Evolutionary conservation across 2,888 invertebrate species (phyloP).

Genomic region (Rhopalosiphum nymphaeae): DNA sequence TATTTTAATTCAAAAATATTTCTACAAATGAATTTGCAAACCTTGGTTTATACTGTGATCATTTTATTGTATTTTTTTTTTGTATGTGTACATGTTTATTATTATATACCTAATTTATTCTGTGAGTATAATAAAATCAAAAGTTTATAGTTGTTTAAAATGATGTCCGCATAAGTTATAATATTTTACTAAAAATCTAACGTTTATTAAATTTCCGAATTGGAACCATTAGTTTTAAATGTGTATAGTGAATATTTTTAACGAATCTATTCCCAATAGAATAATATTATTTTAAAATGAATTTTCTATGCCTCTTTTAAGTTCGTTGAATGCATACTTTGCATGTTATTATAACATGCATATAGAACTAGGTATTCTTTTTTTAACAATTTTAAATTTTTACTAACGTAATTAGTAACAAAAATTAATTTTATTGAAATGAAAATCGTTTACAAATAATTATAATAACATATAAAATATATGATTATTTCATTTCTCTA

Average conservation of each 20-base stretch:
- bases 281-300: background rate
- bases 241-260: background rate
- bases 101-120: background rate
- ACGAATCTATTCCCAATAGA: background rate
- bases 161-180: background rate
- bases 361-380: background rate
- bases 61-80: background rate
- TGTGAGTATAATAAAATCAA: background rate
- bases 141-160: background rate
- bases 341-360: background rate
- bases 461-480: background rate
- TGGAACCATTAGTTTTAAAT: background rate
- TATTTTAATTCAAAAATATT: background rate
- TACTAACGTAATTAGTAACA: background rate
- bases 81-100: background rate
- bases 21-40: background rate
- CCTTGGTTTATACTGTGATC: background rate
- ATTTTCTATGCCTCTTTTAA: background rate
- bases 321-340: background rate
- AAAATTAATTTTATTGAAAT: no score
- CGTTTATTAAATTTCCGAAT: background rate
- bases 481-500: background rate
- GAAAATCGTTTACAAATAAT: background rate
- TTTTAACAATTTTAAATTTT: background rate
- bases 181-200: background rate